phyloP scores from a whole-genome alignment of 1,140 invertebrate species.

The Yoshiicerus persimilis region DNA sequence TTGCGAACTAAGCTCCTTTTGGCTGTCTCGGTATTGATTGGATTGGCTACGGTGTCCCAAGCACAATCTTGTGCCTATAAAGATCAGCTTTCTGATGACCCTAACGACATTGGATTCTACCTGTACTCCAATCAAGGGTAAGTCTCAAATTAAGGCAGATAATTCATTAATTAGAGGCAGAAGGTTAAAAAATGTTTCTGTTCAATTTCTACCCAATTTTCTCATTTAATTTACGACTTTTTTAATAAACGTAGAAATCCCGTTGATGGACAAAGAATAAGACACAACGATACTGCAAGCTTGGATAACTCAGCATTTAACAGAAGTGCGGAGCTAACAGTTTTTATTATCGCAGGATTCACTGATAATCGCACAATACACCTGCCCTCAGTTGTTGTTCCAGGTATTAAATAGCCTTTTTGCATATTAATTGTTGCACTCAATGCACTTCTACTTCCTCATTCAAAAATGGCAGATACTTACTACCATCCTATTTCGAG shows the following conservation, averaged over 20 bases:
- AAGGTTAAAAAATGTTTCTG: neutral
- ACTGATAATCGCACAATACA: neutral
- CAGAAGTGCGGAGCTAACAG: neutral
- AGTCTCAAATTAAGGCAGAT: neutral
- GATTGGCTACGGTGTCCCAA: no score
- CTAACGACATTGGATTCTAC: neutral
- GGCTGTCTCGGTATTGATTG: no score
- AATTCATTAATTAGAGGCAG: neutral
- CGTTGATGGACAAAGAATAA: neutral
- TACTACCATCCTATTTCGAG: no score
- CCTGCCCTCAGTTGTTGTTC: neutral
- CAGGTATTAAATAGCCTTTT: neutral
- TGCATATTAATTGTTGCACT: neutral
- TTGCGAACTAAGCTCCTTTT: no score
- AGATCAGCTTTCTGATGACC: neutral
- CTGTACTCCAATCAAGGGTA: neutral
- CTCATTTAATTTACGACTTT: no score
- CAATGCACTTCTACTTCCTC: no score
- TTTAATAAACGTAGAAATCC: no score
- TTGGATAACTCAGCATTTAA: neutral
- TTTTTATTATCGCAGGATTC: neutral
- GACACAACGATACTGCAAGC: neutral
- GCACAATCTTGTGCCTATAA: neutral
- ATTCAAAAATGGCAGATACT: no score
- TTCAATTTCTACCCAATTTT: no score